These are phyloP conservation scores for Crenuchus spilurus DNA, from an alignment of 2,797 vertebrate genomes.

Conservation along the genomic window DNA sequence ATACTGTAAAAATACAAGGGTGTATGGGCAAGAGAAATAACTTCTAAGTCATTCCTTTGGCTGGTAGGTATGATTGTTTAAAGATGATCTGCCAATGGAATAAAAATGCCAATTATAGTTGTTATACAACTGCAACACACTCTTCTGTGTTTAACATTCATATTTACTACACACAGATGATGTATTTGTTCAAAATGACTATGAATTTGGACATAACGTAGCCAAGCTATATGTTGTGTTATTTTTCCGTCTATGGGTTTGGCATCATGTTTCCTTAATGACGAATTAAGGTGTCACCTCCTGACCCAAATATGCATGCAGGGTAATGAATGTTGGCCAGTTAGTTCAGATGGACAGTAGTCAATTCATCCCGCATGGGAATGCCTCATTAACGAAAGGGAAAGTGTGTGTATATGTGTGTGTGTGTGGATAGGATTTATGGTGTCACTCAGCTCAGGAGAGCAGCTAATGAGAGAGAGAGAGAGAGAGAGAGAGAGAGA, in stretches of 20 bases:
- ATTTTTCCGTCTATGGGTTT: constrained; percentile 57
- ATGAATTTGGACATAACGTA: too few species aligned
- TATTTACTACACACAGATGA: too few species aligned
- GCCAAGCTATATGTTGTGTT: constrained; percentile 42
- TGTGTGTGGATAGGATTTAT: constrained; percentile 91
- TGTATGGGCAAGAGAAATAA: too few species aligned
- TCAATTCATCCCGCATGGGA: constrained; percentile 98
- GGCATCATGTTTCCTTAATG: constrained; percentile 79
- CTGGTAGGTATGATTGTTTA: too few species aligned
- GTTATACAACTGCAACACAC: too few species aligned
- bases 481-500: constrained; percentile 70
- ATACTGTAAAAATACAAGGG: too few species aligned
- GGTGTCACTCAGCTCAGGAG: constrained; percentile 96
- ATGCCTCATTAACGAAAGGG: constrained; percentile 91
- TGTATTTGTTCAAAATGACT: too few species aligned
- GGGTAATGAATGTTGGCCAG: constrained; percentile 87
- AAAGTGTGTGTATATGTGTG: constrained; percentile 55
- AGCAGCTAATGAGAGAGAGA: constrained; percentile 93
- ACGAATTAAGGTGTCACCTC: constrained; percentile 77
- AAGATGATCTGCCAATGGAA: too few species aligned
- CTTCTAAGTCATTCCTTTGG: too few species aligned
- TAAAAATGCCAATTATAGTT: too few species aligned
- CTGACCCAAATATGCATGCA: constrained; percentile 84
- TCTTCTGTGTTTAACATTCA: too few species aligned
- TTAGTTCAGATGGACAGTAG: constrained; percentile 90